Evolutionary conservation across 1,140 invertebrate species (phyloP).

Genomic region (Ectropis grisescens): DNA sequence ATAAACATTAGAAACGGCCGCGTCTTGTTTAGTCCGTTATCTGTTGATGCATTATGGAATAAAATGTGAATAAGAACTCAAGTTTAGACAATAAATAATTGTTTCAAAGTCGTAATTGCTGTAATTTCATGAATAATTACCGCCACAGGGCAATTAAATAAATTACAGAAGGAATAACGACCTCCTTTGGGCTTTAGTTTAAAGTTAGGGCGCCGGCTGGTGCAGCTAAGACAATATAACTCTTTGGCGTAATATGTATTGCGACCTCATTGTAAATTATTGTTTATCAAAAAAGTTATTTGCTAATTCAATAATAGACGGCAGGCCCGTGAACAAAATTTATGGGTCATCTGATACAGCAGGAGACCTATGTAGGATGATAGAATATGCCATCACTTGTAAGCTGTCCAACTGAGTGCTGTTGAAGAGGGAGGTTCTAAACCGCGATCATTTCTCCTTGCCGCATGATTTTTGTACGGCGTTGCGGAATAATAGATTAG

Average conservation of each 20-base stretch:
- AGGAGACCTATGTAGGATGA: too few species aligned
- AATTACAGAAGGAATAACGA: slow-evolving; percentile 67
- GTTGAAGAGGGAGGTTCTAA: too few species aligned
- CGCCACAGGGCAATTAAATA: slow-evolving; percentile 68
- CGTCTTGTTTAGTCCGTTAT: slow-evolving; percentile 33
- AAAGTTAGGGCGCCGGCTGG: slow-evolving; percentile 58
- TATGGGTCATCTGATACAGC: too few species aligned
- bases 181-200: slow-evolving; percentile 64
- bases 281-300: too few species aligned
- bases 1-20: background rate
- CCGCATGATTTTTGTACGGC: too few species aligned
- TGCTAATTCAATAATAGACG: too few species aligned
- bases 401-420: too few species aligned
- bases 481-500: too few species aligned
- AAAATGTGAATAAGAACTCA: slow-evolving; percentile 67
- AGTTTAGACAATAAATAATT: slow-evolving; percentile 70
- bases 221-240: slow-evolving; percentile 34
- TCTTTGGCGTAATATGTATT: slow-evolving; percentile 13
- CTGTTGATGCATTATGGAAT: slow-evolving; percentile 52
- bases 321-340: too few species aligned
- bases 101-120: slow-evolving; percentile 67
- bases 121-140: slow-evolving; percentile 71
- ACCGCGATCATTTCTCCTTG: too few species aligned
- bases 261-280: too few species aligned
- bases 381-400: too few species aligned